These are phyloP conservation scores for Vanessa tameamea DNA, from an alignment of 1,140 invertebrate genomes.

Conservation along the genomic window DNA sequence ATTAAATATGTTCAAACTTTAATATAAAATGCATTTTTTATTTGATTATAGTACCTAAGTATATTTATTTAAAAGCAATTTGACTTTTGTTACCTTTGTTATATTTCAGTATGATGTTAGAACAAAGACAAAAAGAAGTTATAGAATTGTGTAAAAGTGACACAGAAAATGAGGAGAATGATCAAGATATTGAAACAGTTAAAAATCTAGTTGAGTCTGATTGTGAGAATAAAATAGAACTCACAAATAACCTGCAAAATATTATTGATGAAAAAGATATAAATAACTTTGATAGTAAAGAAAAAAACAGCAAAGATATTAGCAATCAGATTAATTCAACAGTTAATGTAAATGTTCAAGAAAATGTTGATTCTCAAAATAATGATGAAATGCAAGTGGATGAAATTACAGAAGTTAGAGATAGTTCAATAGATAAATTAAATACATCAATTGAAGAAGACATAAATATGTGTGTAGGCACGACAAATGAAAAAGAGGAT, in stretches of 20 bases:
- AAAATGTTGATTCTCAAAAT: neutral
- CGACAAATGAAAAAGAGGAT: conserved; percentile 4
- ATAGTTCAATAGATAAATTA: neutral
- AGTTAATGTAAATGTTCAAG: neutral
- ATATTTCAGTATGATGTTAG: conserved; percentile 75
- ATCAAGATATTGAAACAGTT: conserved; percentile 33
- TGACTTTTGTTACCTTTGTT: conserved; percentile 1
- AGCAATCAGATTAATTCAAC: neutral
- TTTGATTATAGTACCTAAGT: no score
- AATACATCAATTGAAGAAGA: neutral
- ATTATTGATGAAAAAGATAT: neutral
- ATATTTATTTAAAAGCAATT: no score
- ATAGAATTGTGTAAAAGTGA: conserved; percentile 83
- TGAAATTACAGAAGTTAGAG: neutral
- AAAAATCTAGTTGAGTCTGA: conserved; percentile 22
- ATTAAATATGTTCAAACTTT: conserved; percentile 11
- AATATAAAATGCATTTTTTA: no score
- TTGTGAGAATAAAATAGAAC: conserved; percentile 8
- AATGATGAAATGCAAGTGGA: neutral
- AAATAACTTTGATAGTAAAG: conserved; percentile 1
- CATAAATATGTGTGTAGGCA: no score
- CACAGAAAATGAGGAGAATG: conserved; percentile 71
- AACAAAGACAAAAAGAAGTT: conserved; percentile 82
- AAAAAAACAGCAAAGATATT: conserved; percentile 5
- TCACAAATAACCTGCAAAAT: neutral